Evolutionary conservation across 2,888 invertebrate species (phyloP).

Genomic region (Portevinia maculata): DNA sequence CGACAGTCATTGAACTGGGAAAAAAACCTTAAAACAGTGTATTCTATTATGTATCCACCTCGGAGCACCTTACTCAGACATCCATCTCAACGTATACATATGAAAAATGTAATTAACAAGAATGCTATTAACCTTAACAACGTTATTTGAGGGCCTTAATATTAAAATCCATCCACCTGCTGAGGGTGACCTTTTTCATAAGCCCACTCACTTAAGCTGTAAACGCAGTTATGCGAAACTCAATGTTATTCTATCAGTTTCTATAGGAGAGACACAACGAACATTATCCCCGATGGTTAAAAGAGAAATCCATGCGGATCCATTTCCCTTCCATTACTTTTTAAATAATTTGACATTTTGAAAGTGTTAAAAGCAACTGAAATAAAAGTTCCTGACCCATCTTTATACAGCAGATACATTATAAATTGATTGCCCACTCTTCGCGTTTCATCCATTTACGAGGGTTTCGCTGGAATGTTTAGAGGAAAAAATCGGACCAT

Average conservation of each 20-base stretch:
- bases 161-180: slow-evolving; percentile 48
- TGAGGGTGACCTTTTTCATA: slow-evolving; percentile 30
- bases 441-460: slow-evolving; percentile 1
- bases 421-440: slow-evolving; percentile 27
- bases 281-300: too few relatives aligned
- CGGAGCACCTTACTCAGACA: neutral
- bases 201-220: slow-evolving; percentile 15
- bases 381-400: neutral
- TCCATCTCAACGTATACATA: neutral
- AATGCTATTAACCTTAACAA: slow-evolving; percentile 23
- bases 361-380: slow-evolving; percentile 17
- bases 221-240: slow-evolving; percentile 29
- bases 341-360: slow-evolving; percentile 46
- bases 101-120: slow-evolving; percentile 12
- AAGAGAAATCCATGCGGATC: slow-evolving; percentile 30
- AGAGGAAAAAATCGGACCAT: neutral
- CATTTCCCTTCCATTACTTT: slow-evolving; percentile 32
- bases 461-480: neutral
- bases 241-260: slow-evolving; percentile 26
- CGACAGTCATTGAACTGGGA: too few relatives aligned
- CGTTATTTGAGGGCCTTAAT: slow-evolving; percentile 41
- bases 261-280: neutral
- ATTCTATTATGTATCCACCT: too few relatives aligned
- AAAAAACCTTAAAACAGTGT: too few relatives aligned
- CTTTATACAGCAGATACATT: slow-evolving; percentile 19